These are phyloP conservation scores for Pollenia angustigena DNA, from an alignment of 2,888 invertebrate species.

Conservation along the genomic window DNA sequence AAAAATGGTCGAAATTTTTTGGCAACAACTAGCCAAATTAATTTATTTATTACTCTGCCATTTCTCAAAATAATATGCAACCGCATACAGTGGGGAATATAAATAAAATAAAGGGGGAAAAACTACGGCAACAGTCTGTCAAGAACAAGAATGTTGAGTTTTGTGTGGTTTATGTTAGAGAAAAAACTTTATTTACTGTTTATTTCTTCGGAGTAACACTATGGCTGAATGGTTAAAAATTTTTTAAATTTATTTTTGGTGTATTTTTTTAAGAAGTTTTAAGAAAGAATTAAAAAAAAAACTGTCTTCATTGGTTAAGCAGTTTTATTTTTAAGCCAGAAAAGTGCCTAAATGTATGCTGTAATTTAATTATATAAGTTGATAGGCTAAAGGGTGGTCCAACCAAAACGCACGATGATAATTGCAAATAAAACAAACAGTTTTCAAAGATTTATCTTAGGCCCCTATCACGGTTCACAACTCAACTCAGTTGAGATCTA, in stretches of 20 bases:
- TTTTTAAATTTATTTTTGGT: conserved; percentile 1
- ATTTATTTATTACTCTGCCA: conserved; percentile 74
- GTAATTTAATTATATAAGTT: background rate
- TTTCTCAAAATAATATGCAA: conserved; percentile 74
- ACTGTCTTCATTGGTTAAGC: conserved; percentile 19
- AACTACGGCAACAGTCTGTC: conserved; percentile 12
- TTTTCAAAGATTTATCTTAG: no score
- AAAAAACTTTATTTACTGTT: conserved; percentile 54
- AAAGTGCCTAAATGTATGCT: conserved; percentile 38
- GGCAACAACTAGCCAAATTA: conserved; percentile 74
- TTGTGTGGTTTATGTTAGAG: conserved; percentile 1
- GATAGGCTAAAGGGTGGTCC: no score
- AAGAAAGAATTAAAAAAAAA: conserved; percentile 2
- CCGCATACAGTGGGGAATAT: conserved; percentile 71
- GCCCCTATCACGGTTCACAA: no score
- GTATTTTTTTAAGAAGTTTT: conserved; percentile 27
- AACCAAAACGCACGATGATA: no score
- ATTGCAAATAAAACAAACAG: no score
- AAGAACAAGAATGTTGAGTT: background rate
- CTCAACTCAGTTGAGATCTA: no score
- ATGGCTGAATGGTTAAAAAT: conserved; percentile 54
- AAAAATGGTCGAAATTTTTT: conserved; percentile 73
- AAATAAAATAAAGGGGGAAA: conserved; percentile 37
- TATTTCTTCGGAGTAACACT: conserved; percentile 57
- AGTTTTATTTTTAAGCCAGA: conserved; percentile 39